Evolutionary conservation across 1,140 invertebrate species (phyloP).

Genomic region (Heliconius melpomene): DNA sequence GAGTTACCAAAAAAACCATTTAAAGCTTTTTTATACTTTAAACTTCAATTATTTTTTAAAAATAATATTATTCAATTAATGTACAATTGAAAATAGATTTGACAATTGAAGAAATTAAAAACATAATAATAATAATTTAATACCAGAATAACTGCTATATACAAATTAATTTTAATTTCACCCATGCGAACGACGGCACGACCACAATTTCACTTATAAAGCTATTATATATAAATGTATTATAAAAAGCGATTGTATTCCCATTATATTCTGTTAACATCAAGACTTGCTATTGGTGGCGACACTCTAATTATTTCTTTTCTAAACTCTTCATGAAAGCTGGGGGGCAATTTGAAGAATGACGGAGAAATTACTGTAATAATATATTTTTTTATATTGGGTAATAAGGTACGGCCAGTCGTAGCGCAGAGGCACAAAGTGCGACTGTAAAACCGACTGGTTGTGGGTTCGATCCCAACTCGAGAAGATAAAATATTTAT

Average conservation of each 20-base stretch:
- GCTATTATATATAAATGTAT: background rate
- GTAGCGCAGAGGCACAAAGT: too few species aligned
- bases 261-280: constrained; percentile 18
- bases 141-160: background rate
- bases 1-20: too few species aligned
- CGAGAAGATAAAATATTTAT: too few species aligned
- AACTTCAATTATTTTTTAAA: too few species aligned
- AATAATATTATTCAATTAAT: background rate
- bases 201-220: constrained; percentile 10
- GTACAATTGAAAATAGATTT: too few species aligned
- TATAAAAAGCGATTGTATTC: constrained; percentile 19
- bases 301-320: constrained; percentile 27
- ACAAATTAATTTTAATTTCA: constrained; percentile 2
- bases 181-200: background rate
- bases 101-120: background rate
- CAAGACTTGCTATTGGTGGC: constrained; percentile 16
- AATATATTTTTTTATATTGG: background rate
- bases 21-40: too few species aligned
- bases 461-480: too few species aligned
- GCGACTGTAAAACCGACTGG: too few species aligned
- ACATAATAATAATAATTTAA: background rate
- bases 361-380: background rate
- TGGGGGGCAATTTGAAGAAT: background rate
- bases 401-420: background rate
- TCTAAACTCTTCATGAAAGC: background rate